A percentile compares a stretch with the other conserved stretches of the same genome.
phyloP scores from a whole-genome alignment of 2,888 invertebrate genomes.

The Agrochola lychnidis region DNA sequence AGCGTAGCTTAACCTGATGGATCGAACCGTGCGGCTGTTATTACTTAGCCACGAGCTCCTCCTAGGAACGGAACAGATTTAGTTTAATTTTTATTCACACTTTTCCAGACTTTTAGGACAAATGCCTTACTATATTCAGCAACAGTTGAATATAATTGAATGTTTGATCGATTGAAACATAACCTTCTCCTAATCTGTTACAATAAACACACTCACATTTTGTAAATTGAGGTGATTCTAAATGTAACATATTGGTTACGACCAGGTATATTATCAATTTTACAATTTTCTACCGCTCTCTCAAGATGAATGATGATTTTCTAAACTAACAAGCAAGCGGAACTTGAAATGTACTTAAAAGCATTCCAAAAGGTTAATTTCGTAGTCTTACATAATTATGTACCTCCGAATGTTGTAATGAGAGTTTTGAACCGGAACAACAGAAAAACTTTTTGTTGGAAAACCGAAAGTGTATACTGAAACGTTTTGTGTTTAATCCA shows the following conservation, averaged over 20 bases:
- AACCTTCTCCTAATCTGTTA: not conserved
- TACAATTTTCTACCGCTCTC: not conserved
- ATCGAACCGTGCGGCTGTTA: too few relatives aligned
- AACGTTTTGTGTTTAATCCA: conserved; percentile 14
- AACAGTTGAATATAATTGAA: not conserved
- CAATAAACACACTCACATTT: not conserved
- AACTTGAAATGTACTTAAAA: not conserved
- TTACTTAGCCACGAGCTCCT: too few relatives aligned
- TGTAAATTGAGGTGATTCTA: not conserved
- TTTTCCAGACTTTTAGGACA: not conserved
- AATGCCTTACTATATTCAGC: too few relatives aligned
- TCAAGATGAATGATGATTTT: conserved; percentile 13
- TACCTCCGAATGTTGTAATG: not conserved
- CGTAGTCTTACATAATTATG: not conserved
- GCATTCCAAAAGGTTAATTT: not conserved
- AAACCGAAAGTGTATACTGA: not conserved
- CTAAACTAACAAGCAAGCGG: not conserved
- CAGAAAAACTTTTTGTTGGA: conserved; percentile 1
- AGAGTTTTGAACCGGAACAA: conserved; percentile 17
- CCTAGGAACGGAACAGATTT: not conserved
- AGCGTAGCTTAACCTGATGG: too few relatives aligned
- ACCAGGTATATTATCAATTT: not conserved
- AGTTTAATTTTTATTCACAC: not conserved
- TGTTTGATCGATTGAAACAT: not conserved
- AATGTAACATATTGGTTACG: not conserved